Evolutionary conservation across 2,888 invertebrate species (phyloP).

Genomic region (Phengaris arion): DNA sequence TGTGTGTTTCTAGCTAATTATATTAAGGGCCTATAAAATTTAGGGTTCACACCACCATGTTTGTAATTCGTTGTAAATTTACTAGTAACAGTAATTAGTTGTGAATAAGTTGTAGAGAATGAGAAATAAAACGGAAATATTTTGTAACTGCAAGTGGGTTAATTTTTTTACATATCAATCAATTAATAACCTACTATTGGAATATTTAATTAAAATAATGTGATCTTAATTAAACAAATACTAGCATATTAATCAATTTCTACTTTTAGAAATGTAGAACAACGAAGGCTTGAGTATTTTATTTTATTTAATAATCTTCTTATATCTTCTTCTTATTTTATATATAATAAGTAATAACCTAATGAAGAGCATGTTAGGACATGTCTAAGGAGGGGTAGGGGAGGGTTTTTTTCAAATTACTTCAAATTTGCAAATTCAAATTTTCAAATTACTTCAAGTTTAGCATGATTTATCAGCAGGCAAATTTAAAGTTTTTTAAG

Average conservation of each 20-base stretch:
- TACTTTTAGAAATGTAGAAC: too few species aligned
- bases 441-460: too few species aligned
- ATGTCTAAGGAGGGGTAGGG: too few species aligned
- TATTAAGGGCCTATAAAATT: conserved; percentile 13
- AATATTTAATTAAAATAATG: not conserved
- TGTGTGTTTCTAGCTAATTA: conserved; percentile 24
- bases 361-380: too few species aligned
- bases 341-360: too few species aligned
- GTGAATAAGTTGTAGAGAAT: not conserved
- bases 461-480: too few species aligned
- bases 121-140: not conserved
- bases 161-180: conserved; percentile 2
- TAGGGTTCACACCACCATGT: not conserved
- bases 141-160: not conserved
- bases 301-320: too few species aligned
- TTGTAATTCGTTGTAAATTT: conserved; percentile 15
- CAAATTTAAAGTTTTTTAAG: too few species aligned
- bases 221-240: not conserved
- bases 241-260: not conserved
- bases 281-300: too few species aligned
- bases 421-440: too few species aligned
- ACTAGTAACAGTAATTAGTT: conserved; percentile 1
- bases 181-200: not conserved
- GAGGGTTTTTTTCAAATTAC: too few species aligned
- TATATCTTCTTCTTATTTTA: too few species aligned